A percentile compares a stretch with the other conserved stretches of the same genome.
phyloP scores from a whole-genome alignment of 2,113 vertebrate species.

The Nesogale talazaci region DNA sequence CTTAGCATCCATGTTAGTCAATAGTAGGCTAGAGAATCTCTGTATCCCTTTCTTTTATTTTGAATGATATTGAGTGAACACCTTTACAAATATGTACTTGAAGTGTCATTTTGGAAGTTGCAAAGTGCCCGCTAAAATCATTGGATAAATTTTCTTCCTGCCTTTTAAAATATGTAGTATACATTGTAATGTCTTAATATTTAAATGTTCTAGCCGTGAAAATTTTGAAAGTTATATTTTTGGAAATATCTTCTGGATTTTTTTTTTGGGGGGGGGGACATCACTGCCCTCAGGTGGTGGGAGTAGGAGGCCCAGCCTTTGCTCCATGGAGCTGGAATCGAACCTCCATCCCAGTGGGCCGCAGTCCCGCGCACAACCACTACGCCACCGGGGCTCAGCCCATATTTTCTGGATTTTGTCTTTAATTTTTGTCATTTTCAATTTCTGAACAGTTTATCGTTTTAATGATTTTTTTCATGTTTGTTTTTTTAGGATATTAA shows the following conservation, averaged over 20 bases:
- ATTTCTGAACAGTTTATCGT: neutral
- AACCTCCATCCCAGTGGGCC: no score
- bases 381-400: no score
- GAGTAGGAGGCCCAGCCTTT: no score
- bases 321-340: no score
- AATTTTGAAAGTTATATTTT: neutral
- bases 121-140: neutral
- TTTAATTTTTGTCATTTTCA: neutral
- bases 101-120: neutral
- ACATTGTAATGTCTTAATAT: neutral
- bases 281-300: no score
- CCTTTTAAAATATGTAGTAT: neutral
- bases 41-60: neutral
- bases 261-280: no score
- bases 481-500: neutral
- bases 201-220: neutral
- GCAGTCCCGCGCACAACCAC: no score
- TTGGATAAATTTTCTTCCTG: neutral
- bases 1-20: neutral
- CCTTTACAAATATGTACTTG: neutral
- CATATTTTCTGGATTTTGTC: neutral
- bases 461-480: conserved; percentile 10
- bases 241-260: neutral
- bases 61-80: neutral
- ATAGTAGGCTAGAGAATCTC: neutral